Conservation (phyloP, 1,140 invertebrate genomes). For the Argopecten irradians region DNA sequence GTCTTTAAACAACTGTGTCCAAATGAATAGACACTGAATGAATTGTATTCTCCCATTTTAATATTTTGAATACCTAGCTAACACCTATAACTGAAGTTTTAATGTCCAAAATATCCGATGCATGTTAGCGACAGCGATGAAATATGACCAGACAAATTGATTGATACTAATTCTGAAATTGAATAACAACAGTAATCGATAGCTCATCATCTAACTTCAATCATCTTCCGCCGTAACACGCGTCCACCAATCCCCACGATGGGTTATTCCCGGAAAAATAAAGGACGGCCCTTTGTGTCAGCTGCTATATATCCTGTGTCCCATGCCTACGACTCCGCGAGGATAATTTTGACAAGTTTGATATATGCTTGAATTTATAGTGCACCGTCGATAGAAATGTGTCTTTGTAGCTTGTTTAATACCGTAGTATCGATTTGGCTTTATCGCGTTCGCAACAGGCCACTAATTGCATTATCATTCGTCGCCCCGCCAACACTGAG, state of each 20-base stretch:
- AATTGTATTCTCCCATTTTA: too few relatives aligned
- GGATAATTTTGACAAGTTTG: conserved; percentile 22
- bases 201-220: not conserved
- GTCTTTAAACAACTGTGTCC: too few relatives aligned
- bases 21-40: too few relatives aligned
- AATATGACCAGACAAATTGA: conserved; percentile 7
- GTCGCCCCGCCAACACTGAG: not conserved
- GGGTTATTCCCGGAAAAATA: not conserved
- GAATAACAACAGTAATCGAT: not conserved
- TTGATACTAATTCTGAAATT: not conserved
- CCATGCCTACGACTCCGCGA: not conserved
- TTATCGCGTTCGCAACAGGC: conserved; percentile 14
- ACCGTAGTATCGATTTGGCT: conserved; percentile 6
- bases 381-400: not conserved
- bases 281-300: not conserved
- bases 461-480: conserved; percentile 16
- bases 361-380: conserved; percentile 23
- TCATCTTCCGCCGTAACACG: not conserved
- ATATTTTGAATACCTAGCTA: too few relatives aligned
- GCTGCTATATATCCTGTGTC: not conserved
- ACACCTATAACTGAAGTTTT: not conserved
- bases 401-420: not conserved
- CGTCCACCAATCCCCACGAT: not conserved
- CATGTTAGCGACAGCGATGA: not conserved
- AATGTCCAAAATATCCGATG: too few relatives aligned